Base-by-base conservation (phyloP, 2,797 vertebrate genomes). In the Poeciliopsis presidionis region DNA sequence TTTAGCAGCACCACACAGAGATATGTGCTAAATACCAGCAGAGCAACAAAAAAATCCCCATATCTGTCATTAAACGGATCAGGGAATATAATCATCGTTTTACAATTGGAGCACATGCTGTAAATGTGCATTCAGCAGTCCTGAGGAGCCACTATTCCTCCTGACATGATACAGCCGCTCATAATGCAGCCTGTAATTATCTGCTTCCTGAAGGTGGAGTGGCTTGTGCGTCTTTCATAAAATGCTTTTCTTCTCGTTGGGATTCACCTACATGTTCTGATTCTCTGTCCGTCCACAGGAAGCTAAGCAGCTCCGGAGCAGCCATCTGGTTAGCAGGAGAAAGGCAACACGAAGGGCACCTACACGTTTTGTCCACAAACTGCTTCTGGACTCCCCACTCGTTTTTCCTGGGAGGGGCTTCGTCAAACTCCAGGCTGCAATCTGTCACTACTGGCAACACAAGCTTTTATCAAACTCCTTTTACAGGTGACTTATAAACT, bases 111-210 rank as follows among this genome's bases (percentile, higher is more conserved):
- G 85, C 91, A 89, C 86, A 90, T 83, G 87, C 90, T 84, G 88
- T 91, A 91, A 86, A 77, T 72, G 87, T 36, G 69, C 86, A 86
- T 91, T 92, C 88, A 92, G 81, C 87, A 83, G 83, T 84, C 86
- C 88, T 86, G 84, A 81, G 81, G 85, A 90, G 88, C 86, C 90
- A 82, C 88, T 90, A 78, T 81, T 87, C 88, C 92, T 91, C 91
- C 86, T 90, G 87, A 94, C 91, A 90, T 91, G 91, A 93, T 87
- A 89, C 87, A 90, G 84, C 91, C 91, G 92, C 88, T 59, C 90
- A 88, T 90, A 87, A 90, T 87, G 82, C 87, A 91, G 88, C 86
- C 90, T 94, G 93, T 93, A 93, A 94, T 94, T 93, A 93, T 91
- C 82, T 84, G 84, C 88, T 93, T 94, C 93, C 94, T 93, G 90